Evolutionary conservation across 2,113 vertebrate genomes (phyloP).

Genomic region (Oryzias curvinotus): DNA sequence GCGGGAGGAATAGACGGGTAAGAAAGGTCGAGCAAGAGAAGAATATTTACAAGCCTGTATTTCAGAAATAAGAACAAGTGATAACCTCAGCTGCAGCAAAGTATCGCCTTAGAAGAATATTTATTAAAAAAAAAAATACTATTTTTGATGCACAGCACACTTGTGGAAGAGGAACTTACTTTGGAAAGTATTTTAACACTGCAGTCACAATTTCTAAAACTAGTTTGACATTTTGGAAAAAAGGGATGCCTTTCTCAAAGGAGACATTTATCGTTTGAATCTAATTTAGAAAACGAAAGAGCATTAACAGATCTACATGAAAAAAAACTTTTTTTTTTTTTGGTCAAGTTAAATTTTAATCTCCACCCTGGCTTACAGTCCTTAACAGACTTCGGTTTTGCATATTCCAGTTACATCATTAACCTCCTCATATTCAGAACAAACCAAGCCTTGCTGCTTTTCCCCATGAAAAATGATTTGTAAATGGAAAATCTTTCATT

Average conservation of each 20-base stretch:
- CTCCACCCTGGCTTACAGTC: neutral
- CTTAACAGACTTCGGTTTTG: neutral
- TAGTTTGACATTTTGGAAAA: conserved; percentile 30
- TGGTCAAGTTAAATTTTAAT: too few relatives aligned
- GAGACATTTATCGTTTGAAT: neutral
- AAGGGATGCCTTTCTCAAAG: neutral
- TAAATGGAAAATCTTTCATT: neutral
- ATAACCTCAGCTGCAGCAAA: conserved; percentile 39
- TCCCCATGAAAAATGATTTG: neutral
- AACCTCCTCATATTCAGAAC: neutral
- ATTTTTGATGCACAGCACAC: conserved; percentile 27
- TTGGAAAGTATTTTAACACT: conserved; percentile 12
- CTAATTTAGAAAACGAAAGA: neutral
- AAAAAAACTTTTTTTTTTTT: neutral
- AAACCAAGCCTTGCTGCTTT: neutral
- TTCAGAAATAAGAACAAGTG: conserved; percentile 25
- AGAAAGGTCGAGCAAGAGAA: conserved; percentile 46
- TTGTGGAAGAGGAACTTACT: conserved; percentile 22
- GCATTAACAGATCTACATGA: neutral
- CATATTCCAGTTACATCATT: neutral
- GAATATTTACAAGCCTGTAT: conserved; percentile 66
- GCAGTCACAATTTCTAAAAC: neutral
- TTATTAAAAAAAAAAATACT: conserved; percentile 36
- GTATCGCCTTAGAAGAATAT: conserved; percentile 19
- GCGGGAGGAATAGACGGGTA: conserved; percentile 29